Evolutionary conservation across 2,113 vertebrate species (phyloP), one percentile per base, ranked within the genome.

Genomic region (Diphyllodes magnificus): DNA sequence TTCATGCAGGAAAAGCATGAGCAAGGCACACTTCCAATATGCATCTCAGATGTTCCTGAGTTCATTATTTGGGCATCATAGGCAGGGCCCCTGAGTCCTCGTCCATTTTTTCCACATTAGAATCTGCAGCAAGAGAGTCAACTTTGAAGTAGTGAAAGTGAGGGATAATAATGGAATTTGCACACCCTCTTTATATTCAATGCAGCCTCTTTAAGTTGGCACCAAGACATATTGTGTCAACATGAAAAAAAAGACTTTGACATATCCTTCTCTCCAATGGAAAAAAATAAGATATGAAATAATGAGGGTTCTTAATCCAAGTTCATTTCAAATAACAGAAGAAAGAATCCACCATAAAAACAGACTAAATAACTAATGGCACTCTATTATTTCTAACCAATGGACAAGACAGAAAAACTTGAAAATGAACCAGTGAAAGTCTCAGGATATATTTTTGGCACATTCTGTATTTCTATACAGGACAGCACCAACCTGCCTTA

Each of bases 61-160:
- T 44, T 83, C 57, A 50, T 75, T 66, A 49, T 18, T 49, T 73
- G 35, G 13, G 18, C 31, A 65, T 35, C 51, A 65, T 0, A 5
- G 31, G 13, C 42, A 78, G 4, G 51, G 21, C 1, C 24, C 18
- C 15, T 0, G 0, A 39, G 22, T 42, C 65, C 49, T 40, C n/a
- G 30, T 8, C 75, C 27, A 19, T 60, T 77, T 79, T 82, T 50
- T 30, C 64, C 20, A 61, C 47, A 17, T 53, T 51, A 44, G 10
- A 82, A 80, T 21, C 22, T 7, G 1, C n/a, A 86, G 37, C 16
- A 88, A 49, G 35, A 57, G 19, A 49, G 9, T 42, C 64, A 57
- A 13, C 50, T 60, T 68, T 50, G 28, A 88, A 86, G 31, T 4
- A 45, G 20, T 15, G 4, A 39, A 87, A 68, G 17, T 42, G 40